Base-by-base conservation (phyloP, 2,113 vertebrate genomes). In the Calypte anna region DNA sequence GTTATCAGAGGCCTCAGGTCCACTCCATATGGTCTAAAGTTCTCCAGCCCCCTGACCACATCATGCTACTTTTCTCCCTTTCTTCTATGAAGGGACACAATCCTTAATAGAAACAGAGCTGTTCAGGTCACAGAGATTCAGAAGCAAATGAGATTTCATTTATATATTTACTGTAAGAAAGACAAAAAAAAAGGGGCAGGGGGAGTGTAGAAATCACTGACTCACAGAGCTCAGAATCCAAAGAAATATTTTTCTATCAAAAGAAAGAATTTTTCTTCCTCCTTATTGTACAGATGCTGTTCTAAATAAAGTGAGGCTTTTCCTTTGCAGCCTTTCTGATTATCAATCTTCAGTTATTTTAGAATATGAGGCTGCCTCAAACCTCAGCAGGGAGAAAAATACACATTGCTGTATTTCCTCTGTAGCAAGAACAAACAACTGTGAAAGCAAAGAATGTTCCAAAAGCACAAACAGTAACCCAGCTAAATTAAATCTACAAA, bases 321-420 rank as follows among this genome's bases (percentile, higher is more conserved):
- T 81, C 75, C 63, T 95, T 63, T 74, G 63, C 86, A 72, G n/a
- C 36, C 89, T 87, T 92, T 90, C 67, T 79, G 89, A 92, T 90
- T 81, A 96, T 83, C 90, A 85, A 27, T 87, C 94, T 96, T 84
- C 36, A 48, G 69, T 90, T 95, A 93, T 93, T 96, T 96, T 85
- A 69, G 94, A 86, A 90, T 93, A 73, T 80, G 83, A 88, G 81
- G 77, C 69, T 84, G 64, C 58, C 80, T 94, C 82, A 88, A 79
- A 87, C 91, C 89, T 96, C 91, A 93, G 86, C 76, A 85, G 94
- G 79, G 70, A 92, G 90, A 90, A 93, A 80, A 94, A 83, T 55
- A 84, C 83, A 96, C 63, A 70, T 57, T 88, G 76, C 81, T 93
- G 67, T 51, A 90, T 87, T 94, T 96, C 77, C 43, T 46, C 76